Base-by-base conservation (phyloP, 2,113 vertebrate genomes). In the Paedocypris sp. region DNA sequence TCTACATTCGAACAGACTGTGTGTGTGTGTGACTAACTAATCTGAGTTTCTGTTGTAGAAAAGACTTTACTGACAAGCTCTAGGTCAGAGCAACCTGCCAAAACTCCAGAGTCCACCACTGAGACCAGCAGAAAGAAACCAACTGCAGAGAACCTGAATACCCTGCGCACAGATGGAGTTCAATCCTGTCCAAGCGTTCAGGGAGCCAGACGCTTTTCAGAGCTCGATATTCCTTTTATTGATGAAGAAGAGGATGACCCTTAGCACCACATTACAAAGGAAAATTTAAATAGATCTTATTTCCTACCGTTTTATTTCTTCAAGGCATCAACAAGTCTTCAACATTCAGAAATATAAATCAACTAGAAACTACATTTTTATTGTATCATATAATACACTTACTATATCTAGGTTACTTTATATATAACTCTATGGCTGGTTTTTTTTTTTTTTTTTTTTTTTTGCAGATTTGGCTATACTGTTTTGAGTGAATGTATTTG, bases 141-240 rank as follows among this genome's bases (percentile, higher is more conserved):
- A 13, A 18, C 8, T 16, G 10, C 29, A 10, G 22, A 26, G 13
- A 15, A 47, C 12, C 11, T 0, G 12, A 64, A 47, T 4, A 1
- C 54, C 18, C 43, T 39, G 8, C 22, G 77, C 54, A 74, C 74
- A 6, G 84, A 88, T 75, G 75, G 76, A 50, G 76, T 81, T 22
- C 81, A 81, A 7, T 85, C 82, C 0, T 52, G 66, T 33, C 2
- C 35, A 18, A 8, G 36, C n/a, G 3, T 5, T 29, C 72, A 72
- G 0, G 9, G 73, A 2, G 81, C 66, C 41, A 79, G 86, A 31
- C 81, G 76, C 41, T 88, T 88, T 73, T 88, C 88, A 0, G 68
- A 91, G 36, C 83, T 90, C 18, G 88, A 87, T 63, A 87, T 88
- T 31, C 84, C 86, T n/a, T 87, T 71, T 63, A 87, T 84, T 8